Conservation (phyloP, 2,888 invertebrate genomes). For the Vannuccia rotundouncinata region DNA sequence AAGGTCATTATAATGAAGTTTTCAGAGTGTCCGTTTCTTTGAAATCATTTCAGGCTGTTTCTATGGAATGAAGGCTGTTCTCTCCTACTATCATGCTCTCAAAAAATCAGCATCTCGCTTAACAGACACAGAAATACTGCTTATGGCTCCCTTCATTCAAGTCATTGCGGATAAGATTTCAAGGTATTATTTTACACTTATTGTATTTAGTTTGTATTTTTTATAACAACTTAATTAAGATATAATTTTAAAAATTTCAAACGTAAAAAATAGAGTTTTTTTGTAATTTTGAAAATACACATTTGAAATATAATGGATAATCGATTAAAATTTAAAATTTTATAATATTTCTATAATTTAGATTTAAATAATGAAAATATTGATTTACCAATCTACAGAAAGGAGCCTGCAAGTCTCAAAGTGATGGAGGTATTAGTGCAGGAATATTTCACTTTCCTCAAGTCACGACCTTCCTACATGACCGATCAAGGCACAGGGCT, state of each 20-base stretch:
- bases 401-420: conserved; percentile 51
- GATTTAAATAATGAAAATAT: too few relatives aligned
- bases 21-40: neutral
- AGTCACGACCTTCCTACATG: conserved; percentile 48
- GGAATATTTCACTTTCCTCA: conserved; percentile 51
- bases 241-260: too few relatives aligned
- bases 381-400: too few relatives aligned
- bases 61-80: conserved; percentile 53
- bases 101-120: conserved; percentile 47
- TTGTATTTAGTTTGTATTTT: too few relatives aligned
- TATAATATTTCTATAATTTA: too few relatives aligned
- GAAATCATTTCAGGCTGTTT: conserved; percentile 47
- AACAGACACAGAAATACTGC: conserved; percentile 49
- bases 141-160: conserved; percentile 50
- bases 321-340: too few relatives aligned
- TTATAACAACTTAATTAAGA: too few relatives aligned
- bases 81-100: conserved; percentile 53
- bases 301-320: too few relatives aligned
- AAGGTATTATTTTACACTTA: conserved; percentile 44
- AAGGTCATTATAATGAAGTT: too few relatives aligned
- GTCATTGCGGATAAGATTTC: conserved; percentile 47
- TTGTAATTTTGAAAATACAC: too few relatives aligned
- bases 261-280: too few relatives aligned
- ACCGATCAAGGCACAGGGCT: conserved; percentile 48
- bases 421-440: conserved; percentile 53